These are phyloP conservation scores for Spilosoma lubricipeda DNA, from an alignment of 2,888 invertebrate genomes.

Conservation along the genomic window DNA sequence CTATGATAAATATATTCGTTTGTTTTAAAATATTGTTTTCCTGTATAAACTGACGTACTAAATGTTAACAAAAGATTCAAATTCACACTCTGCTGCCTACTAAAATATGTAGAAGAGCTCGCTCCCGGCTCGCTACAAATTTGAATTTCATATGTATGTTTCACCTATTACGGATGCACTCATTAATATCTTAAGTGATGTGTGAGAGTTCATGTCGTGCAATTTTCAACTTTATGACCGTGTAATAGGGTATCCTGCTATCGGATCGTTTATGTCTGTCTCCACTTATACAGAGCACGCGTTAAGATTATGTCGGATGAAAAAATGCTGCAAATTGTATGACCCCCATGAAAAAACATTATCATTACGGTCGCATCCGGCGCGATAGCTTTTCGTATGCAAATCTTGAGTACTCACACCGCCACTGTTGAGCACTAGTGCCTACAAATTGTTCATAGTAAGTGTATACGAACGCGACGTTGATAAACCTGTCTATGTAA, in stretches of 20 bases:
- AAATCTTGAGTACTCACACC: slow-evolving; percentile 70
- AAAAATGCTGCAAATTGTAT: slow-evolving; percentile 84
- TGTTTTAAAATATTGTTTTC: slow-evolving; percentile 72
- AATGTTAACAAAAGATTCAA: slow-evolving; percentile 86
- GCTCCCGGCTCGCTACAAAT: slow-evolving; percentile 83
- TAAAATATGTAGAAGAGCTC: slow-evolving; percentile 85
- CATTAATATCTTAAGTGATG: slow-evolving; percentile 86
- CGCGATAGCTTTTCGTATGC: slow-evolving; percentile 78
- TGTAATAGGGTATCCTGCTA: slow-evolving; percentile 51
- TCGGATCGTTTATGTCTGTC: slow-evolving; percentile 45
- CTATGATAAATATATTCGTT: slow-evolving; percentile 54
- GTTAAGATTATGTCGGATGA: slow-evolving; percentile 82
- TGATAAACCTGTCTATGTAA: neutral
- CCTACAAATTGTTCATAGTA: slow-evolving; percentile 45
- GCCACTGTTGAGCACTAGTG: slow-evolving; percentile 45
- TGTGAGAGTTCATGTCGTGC: slow-evolving; percentile 66
- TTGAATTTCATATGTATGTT: slow-evolving; percentile 87
- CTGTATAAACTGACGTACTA: slow-evolving; percentile 74
- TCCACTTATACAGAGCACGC: slow-evolving; percentile 75
- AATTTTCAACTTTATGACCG: slow-evolving; percentile 66
- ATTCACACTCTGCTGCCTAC: slow-evolving; percentile 86
- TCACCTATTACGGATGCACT: slow-evolving; percentile 86
- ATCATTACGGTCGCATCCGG: slow-evolving; percentile 73
- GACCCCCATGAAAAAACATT: slow-evolving; percentile 83
- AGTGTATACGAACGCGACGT: neutral